phyloP scores from a whole-genome alignment of 2,797 vertebrate species.

The Triplophysa yarkandensis region DNA sequence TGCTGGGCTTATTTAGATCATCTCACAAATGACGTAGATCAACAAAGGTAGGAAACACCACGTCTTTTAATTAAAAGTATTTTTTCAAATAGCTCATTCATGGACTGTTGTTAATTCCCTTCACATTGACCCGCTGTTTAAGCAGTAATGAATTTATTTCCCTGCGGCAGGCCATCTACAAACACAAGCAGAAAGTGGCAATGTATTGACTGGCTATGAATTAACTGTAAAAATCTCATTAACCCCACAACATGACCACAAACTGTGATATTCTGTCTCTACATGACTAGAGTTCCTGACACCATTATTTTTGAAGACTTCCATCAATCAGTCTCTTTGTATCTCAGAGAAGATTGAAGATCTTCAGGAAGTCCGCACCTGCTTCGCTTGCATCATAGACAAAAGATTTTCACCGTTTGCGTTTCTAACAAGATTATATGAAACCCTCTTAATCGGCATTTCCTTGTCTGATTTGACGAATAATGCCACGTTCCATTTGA shows the following conservation, averaged over 20 bases:
- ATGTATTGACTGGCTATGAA: constrained; percentile 53
- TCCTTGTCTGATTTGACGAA: constrained; percentile 53
- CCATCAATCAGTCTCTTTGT: background rate
- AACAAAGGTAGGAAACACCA: constrained; percentile 31
- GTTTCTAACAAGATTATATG: constrained; percentile 52
- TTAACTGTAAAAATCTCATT: constrained; percentile 25
- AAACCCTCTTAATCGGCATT: constrained; percentile 50
- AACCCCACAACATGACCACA: constrained; percentile 7
- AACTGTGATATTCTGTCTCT: constrained; percentile 5
- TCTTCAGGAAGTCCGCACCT: background rate
- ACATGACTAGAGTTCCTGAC: background rate
- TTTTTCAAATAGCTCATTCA: constrained; percentile 55
- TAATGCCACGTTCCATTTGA: constrained; percentile 53
- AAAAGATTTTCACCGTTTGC: constrained; percentile 34
- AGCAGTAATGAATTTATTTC: constrained; percentile 57
- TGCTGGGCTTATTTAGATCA: background rate
- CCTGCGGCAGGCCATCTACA: constrained; percentile 55
- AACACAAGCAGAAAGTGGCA: constrained; percentile 58
- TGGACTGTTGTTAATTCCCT: constrained; percentile 46
- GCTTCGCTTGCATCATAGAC: constrained; percentile 14
- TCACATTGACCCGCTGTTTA: constrained; percentile 50
- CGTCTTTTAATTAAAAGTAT: constrained; percentile 62
- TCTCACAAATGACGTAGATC: constrained; percentile 7
- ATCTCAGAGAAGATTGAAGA: background rate
- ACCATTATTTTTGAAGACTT: background rate